Evolutionary conservation across 2,797 vertebrate genomes (phyloP).

Genomic region (Myotis myotis): DNA sequence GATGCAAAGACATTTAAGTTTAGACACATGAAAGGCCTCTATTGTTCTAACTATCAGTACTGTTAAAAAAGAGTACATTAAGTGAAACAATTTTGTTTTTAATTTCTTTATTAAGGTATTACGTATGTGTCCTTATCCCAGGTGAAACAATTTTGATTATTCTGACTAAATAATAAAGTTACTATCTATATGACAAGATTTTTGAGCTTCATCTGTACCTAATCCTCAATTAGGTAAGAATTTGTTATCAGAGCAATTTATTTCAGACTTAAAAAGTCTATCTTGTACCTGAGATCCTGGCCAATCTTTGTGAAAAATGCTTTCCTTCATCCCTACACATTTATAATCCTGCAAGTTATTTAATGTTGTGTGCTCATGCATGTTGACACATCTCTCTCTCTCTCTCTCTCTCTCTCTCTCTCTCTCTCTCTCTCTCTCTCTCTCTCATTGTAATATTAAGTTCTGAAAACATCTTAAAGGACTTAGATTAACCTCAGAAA

Average conservation of each 20-base stretch:
- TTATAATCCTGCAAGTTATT: neutral
- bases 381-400: neutral
- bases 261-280: neutral
- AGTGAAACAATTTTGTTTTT: neutral
- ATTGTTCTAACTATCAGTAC: neutral
- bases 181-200: neutral
- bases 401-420: neutral
- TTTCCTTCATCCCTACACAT: neutral
- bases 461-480: neutral
- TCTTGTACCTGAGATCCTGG: neutral
- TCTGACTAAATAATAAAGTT: neutral
- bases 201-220: neutral
- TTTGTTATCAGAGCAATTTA: neutral
- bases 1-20: neutral
- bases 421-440: neutral
- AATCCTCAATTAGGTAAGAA: neutral
- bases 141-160: neutral
- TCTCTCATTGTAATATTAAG: neutral
- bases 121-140: too few relatives aligned
- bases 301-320: neutral
- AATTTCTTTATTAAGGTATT: too few relatives aligned
- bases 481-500: neutral
- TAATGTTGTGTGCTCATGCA: neutral
- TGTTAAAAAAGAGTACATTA: neutral
- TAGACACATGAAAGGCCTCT: neutral